Evolutionary conservation across 2,113 vertebrate species (phyloP).

Genomic region (Nansenia antarctica): DNA sequence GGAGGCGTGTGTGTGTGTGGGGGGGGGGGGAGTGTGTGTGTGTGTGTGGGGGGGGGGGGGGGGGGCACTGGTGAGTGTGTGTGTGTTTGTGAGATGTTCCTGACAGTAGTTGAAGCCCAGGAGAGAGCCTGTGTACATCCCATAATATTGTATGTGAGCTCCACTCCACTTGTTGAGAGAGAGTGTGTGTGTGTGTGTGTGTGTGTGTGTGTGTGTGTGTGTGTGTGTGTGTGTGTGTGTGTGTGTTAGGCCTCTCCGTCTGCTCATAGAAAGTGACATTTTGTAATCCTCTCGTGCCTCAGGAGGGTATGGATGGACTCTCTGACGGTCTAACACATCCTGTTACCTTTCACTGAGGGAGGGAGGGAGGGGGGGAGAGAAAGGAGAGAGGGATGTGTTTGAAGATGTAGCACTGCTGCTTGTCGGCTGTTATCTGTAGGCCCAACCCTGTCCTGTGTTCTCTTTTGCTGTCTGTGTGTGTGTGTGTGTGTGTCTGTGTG

Average conservation of each 20-base stretch:
- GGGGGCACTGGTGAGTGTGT: constrained; percentile 27
- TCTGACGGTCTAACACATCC: constrained; percentile 28
- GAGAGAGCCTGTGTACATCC: constrained; percentile 21
- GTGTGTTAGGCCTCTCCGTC: constrained; percentile 28
- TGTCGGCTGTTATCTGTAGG: not conserved
- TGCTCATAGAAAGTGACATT: constrained; percentile 53
- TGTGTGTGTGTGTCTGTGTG: too few relatives aligned
- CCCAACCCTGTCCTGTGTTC: not conserved
- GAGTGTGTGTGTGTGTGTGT: constrained; percentile 26
- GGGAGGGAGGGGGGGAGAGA: constrained; percentile 10
- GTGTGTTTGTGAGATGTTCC: constrained; percentile 23
- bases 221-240: constrained; percentile 8
- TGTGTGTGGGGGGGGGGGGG: not conserved
- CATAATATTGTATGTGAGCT: not conserved
- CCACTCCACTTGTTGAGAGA: constrained; percentile 11
- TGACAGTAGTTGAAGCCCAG: constrained; percentile 38
- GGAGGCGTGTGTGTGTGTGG: not conserved
- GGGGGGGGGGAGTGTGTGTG: constrained; percentile 12
- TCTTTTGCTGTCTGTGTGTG: too few relatives aligned
- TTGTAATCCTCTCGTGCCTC: constrained; percentile 58
- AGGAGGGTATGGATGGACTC: constrained; percentile 54
- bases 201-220: constrained; percentile 22
- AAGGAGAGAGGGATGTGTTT: not conserved
- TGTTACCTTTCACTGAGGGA: constrained; percentile 36
- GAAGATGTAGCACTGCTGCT: not conserved